Conservation (phyloP, 1,140 invertebrate species). For the Camponotus pennsylvanicus region DNA sequence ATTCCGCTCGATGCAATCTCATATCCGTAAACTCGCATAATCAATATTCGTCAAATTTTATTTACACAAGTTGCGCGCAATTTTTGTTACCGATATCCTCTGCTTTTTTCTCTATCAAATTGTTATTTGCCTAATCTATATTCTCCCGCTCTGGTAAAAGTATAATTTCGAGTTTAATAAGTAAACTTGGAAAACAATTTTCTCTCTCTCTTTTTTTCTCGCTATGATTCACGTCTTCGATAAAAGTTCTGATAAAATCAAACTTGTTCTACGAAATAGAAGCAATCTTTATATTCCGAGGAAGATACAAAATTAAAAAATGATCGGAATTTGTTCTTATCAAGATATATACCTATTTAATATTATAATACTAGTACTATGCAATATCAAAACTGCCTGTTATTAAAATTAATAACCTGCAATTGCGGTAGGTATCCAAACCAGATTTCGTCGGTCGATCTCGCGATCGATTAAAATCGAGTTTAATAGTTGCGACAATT, state of each 20-base stretch:
- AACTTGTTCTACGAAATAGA: slow-evolving; percentile 19
- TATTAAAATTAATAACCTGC: neutral
- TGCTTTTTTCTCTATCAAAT: slow-evolving; percentile 11
- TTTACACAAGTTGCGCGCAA: slow-evolving; percentile 15
- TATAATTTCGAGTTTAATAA: slow-evolving; percentile 8
- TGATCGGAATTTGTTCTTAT: neutral
- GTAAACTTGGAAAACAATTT: neutral
- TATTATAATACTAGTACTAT: no score
- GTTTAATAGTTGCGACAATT: neutral
- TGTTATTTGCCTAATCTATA: slow-evolving; percentile 3
- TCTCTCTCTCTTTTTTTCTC: neutral
- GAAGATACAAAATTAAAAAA: neutral
- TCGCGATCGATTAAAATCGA: neutral
- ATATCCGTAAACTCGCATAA: slow-evolving; percentile 25
- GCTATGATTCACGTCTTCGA: no score
- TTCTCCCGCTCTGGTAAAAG: neutral
- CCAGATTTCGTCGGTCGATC: neutral
- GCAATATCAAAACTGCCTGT: neutral
- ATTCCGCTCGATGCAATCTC: slow-evolving; percentile 7
- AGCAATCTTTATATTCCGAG: neutral
- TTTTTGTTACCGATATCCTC: neutral
- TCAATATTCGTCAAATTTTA: slow-evolving; percentile 33
- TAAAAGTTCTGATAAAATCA: neutral
- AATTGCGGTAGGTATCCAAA: neutral
- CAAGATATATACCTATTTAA: neutral